Percentiles rank a stretch among this genome's conserved stretches.
Evolutionary conservation across 1,140 invertebrate species (phyloP).

Genomic region (Diorhabda elongata): DNA sequence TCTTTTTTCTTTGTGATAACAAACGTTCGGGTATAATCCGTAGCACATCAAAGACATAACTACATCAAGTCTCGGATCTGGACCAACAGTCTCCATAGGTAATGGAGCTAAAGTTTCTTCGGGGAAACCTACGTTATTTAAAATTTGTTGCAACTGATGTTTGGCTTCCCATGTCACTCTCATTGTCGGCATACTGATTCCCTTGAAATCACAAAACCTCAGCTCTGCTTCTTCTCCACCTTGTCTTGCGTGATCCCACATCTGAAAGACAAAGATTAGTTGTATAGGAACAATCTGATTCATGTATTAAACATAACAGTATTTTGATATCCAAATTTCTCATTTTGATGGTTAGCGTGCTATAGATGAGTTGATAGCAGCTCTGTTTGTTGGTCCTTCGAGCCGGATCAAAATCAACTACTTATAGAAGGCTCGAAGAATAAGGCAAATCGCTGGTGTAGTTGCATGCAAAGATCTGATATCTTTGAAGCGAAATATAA

Average conservation of each 20-base stretch:
- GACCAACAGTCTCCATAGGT: conserved; percentile 68
- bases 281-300: neutral
- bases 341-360: too few species aligned
- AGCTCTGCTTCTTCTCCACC: conserved; percentile 77
- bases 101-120: conserved; percentile 76
- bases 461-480: too few species aligned
- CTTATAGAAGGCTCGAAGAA: too few species aligned
- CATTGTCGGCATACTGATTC: conserved; percentile 81
- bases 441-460: too few species aligned
- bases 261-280: conserved; percentile 37
- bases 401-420: too few species aligned
- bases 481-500: too few species aligned
- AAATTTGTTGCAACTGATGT: conserved; percentile 81
- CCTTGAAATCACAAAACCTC: conserved; percentile 86
- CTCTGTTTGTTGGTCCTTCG: too few species aligned
- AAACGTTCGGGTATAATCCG: conserved; percentile 96
- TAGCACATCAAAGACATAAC: conserved; percentile 82
- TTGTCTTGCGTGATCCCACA: conserved; percentile 76
- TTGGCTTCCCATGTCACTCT: conserved; percentile 90
- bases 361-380: too few species aligned
- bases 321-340: too few species aligned
- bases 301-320: conserved; percentile 3
- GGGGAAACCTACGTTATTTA: conserved; percentile 80
- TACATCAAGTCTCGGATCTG: conserved; percentile 78
- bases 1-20: conserved; percentile 90